A percentile compares a stretch with the other conserved stretches of the same genome.
phyloP scores from a whole-genome alignment of 1,140 invertebrate species.

The Portunus trituberculatus region DNA sequence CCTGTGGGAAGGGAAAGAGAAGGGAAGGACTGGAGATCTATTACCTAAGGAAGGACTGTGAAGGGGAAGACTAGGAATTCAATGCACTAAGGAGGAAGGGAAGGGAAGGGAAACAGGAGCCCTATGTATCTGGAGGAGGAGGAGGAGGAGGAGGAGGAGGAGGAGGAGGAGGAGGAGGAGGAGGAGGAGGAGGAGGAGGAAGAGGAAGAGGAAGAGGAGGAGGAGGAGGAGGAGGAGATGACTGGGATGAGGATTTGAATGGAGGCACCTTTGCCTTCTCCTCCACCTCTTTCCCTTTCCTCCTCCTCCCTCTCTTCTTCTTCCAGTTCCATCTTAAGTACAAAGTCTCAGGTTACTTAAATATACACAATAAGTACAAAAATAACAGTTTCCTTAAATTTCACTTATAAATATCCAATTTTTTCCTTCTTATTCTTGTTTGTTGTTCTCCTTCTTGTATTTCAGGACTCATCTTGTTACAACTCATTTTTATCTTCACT shows the following conservation, averaged over 20 bases:
- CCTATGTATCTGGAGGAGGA: neutral
- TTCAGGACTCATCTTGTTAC: too few species aligned
- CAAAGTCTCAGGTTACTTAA: neutral
- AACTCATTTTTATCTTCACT: neutral
- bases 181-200: too few species aligned
- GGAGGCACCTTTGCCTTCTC: too few species aligned
- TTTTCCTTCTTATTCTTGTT: neutral
- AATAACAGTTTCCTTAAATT: constrained; percentile 15
- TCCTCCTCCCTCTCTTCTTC: constrained; percentile 2
- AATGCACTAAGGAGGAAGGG: neutral
- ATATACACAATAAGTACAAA: neutral
- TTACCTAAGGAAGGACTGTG: neutral
- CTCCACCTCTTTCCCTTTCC: too few species aligned
- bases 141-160: neutral
- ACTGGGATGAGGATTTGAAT: too few species aligned
- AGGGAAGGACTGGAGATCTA: neutral
- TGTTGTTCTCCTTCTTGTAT: neutral
- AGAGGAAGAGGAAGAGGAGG: too few species aligned
- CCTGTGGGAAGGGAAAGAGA: neutral
- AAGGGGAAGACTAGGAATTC: neutral
- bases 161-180: neutral
- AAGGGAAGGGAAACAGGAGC: neutral
- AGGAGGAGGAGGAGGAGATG: too few species aligned
- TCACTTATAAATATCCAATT: neutral
- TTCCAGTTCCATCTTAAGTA: neutral